phyloP scores from a whole-genome alignment of 2,113 vertebrate species.

The Irena cyanogastra region DNA sequence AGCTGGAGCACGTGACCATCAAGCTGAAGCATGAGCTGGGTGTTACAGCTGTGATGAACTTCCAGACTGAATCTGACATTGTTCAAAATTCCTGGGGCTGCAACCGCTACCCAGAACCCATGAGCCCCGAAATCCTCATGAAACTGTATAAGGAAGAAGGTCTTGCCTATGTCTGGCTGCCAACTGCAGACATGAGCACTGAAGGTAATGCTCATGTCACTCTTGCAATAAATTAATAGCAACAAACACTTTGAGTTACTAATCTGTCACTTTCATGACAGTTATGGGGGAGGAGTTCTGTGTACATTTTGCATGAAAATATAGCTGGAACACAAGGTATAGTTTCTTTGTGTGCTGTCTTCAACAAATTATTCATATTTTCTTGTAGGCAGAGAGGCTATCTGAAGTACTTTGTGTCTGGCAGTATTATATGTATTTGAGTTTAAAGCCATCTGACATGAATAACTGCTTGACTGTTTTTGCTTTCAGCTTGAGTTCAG shows the following conservation, averaged over 20 bases:
- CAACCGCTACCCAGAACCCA: conserved; percentile 79
- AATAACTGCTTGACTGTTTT: background rate
- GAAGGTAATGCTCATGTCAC: conserved; percentile 76
- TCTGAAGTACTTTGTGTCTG: background rate
- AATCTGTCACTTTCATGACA: background rate
- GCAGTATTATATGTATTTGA: background rate
- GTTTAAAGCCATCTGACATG: background rate
- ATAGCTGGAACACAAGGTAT: background rate
- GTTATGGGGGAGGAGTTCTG: background rate
- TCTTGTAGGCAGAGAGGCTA: background rate
- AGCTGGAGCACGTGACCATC: conserved; percentile 88
- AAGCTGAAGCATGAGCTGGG: conserved; percentile 92
- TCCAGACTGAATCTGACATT: conserved; percentile 92
- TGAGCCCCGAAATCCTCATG: conserved; percentile 86
- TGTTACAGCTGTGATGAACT: conserved; percentile 93
- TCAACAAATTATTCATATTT: background rate
- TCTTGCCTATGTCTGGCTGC: conserved; percentile 91
- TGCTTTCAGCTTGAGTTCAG: background rate
- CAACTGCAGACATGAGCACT: conserved; percentile 96
- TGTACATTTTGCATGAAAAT: background rate
- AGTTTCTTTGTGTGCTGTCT: background rate
- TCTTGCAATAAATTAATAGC: background rate
- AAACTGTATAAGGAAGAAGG: conserved; percentile 87
- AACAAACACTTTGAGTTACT: background rate
- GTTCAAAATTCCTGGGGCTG: conserved; percentile 90